Evolutionary conservation across 2,888 invertebrate species (phyloP), one percentile per base, ranked within the genome.

Genomic region (Chromoteleia sp.): DNA sequence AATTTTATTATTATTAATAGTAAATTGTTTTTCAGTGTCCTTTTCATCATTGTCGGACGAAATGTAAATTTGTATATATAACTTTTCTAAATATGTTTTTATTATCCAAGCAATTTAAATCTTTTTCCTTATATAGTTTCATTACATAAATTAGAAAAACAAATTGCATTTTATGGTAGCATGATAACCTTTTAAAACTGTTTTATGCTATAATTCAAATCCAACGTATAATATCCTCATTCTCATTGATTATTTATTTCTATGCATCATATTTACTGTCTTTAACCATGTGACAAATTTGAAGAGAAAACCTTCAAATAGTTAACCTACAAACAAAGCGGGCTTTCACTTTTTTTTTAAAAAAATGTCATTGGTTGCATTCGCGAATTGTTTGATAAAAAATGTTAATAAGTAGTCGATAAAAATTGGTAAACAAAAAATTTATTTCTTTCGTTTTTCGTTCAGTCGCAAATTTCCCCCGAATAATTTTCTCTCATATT

Each of bases 281-380:
- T 12, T 12, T 59, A 43, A 58, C 30, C 36, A 59, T 59, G 50
- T 41, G 73, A 73, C 52, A 59, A 61, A 61, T 30, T 41, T 29
- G 43, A 30, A 29, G 52, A 61, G 73, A 61, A 52, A 73, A 61
- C 29, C 19, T 59, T 29, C 43, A 14, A 63, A 54, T 61, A 61
- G 33, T 63, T 54, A 54, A 73, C 63, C 73, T 63, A 54, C 12
- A 58, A 48, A 70, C 36, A 33, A 54, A 54, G 21, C 10, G 17
- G 2, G 10, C 54, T 73, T 63, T 73, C 73, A 48, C 61, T 19
- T 43, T 41, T 36, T 14, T 19, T 43, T 41, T 36, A 10, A 61
- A 70, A 73, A 73, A 73, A 63, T 63, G 52, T 59, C 50, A 54
- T 43, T 59, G 19, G 17, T 59, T 33, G 17, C 14, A 59, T 71